These are phyloP conservation scores for Hoplostethus mediterraneus DNA, from an alignment of 2,797 vertebrate genomes.

Conservation along the genomic window DNA sequence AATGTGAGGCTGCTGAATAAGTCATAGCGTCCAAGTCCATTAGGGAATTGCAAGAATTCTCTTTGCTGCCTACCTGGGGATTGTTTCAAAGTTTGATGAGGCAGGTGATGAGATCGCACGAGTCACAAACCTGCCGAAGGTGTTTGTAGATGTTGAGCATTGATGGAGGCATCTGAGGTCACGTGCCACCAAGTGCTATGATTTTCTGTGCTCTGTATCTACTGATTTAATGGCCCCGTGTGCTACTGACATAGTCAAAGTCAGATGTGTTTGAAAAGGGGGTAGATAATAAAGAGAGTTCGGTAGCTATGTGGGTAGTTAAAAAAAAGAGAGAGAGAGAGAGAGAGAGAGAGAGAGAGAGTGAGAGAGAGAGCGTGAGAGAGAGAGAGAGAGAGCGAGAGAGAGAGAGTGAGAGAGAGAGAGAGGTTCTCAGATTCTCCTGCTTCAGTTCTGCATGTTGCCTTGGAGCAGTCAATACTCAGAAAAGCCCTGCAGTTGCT, in stretches of 20 bases:
- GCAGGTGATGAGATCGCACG: slow-evolving; percentile 25
- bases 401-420: slow-evolving; percentile 9
- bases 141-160: slow-evolving; percentile 14
- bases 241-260: background rate
- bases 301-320: background rate
- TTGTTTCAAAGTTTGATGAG: slow-evolving; percentile 75
- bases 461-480: slow-evolving; percentile 9
- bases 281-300: background rate
- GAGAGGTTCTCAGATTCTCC: slow-evolving; percentile 11
- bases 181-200: background rate
- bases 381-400: slow-evolving; percentile 7
- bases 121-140: slow-evolving; percentile 28
- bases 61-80: slow-evolving; percentile 52
- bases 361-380: slow-evolving; percentile 10
- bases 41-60: slow-evolving; percentile 73
- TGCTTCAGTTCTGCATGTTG: slow-evolving; percentile 13
- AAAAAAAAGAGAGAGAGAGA: background rate
- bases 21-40: slow-evolving; percentile 66
- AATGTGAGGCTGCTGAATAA: slow-evolving; percentile 69
- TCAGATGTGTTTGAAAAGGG: background rate
- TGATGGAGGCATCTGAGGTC: slow-evolving; percentile 3
- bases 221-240: background rate
- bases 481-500: slow-evolving; percentile 14
- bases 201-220: slow-evolving; percentile 15
- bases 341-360: slow-evolving; percentile 5